Conservation (phyloP, 2,888 invertebrate species). For the Phyllotreta striolata region DNA sequence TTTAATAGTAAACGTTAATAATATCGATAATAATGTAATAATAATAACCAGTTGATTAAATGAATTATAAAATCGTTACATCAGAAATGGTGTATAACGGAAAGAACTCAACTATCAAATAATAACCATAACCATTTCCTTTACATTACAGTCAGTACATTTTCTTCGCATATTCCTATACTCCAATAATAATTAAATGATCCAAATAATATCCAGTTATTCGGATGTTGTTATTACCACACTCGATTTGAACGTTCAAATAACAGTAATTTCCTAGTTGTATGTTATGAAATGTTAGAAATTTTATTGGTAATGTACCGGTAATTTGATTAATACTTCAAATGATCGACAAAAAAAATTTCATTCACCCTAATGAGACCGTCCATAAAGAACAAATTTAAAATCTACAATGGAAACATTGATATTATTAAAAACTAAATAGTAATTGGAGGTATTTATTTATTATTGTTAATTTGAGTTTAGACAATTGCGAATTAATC, state of each 20-base stretch:
- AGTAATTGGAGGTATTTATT: too few relatives aligned
- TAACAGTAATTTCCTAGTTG: slow-evolving; percentile 8
- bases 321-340: too few relatives aligned
- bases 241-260: neutral
- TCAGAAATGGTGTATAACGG: slow-evolving; percentile 5
- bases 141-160: slow-evolving; percentile 6
- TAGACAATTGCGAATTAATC: too few relatives aligned
- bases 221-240: slow-evolving; percentile 1
- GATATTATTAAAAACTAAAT: too few relatives aligned
- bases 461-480: too few relatives aligned
- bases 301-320: too few relatives aligned
- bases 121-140: slow-evolving; percentile 9
- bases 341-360: too few relatives aligned
- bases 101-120: slow-evolving; percentile 2
- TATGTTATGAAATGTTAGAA: neutral
- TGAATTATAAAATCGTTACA: slow-evolving; percentile 5
- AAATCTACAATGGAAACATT: too few relatives aligned
- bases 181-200: slow-evolving; percentile 14
- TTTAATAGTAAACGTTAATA: too few relatives aligned
- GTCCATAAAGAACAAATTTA: too few relatives aligned
- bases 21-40: too few relatives aligned
- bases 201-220: slow-evolving; percentile 12
- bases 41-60: neutral
- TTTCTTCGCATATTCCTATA: neutral
- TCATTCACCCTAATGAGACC: too few relatives aligned